Evolutionary conservation across 1,140 invertebrate genomes (phyloP), one percentile per base, ranked within the genome.

Genomic region (Solenopsis invicta): DNA sequence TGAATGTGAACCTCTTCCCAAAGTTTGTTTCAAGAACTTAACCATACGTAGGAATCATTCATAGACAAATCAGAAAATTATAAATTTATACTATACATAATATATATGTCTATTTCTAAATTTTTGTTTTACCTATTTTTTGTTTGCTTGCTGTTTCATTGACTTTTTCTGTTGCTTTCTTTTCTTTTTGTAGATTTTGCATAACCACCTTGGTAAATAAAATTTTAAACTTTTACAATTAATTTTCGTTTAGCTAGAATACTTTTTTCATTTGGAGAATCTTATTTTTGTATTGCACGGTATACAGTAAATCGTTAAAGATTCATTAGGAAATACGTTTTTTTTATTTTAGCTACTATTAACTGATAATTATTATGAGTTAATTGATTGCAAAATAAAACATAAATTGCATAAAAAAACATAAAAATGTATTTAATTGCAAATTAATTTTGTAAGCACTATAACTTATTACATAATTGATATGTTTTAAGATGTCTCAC

Each of bases 51-150:
- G 18, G 66, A 67, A 21, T 67, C n/a, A 10, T 67, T 67, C n/a
- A n/a, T 24, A 6, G 4, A 67, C 9, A 41, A 67, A 67, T 67
- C 66, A 48, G n/a, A 67, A 67, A 67, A 67, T 67, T 21, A 21
- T 67, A 54, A n/a, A n/a, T 54, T 9, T 54, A 9, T 54, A 6
- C 5, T 45, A 45, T 45, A 45, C 3, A 8, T 52, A 52, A 52
- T n/a, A 54, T n/a, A 54, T 67, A 48, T 48, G 9, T 67, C 45
- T 3, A 21, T 67, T 48, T 37, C 45, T 67, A 1, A 54, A 54
- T n/a, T 67, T 10, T 67, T 13, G 45, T 67, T 21, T 67, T 67
- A 67, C n/a, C 66, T 67, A 13, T 67, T 67, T 67, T 67, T 45
- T 41, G 52, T 21, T 34, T 48, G 45, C 3, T 24, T 45, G 8